Evolutionary conservation across 2,113 vertebrate species (phyloP).

Genomic region (Oxygymnocypris stewartii): DNA sequence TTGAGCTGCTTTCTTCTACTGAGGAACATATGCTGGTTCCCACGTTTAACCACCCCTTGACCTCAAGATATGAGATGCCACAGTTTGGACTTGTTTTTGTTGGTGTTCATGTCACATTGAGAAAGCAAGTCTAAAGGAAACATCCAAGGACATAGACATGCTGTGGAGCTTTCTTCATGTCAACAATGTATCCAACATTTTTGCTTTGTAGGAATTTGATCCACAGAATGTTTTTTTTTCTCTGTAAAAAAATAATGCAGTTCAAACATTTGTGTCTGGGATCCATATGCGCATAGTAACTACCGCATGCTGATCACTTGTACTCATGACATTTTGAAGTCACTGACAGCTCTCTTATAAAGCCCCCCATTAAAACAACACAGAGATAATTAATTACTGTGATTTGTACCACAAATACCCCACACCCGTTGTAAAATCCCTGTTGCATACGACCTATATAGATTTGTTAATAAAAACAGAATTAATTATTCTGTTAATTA

Average conservation of each 20-base stretch:
- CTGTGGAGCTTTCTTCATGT: neutral
- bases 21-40: conserved; percentile 8
- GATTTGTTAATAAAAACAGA: neutral
- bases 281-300: conserved; percentile 10
- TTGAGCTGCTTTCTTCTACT: neutral
- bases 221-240: neutral
- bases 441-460: neutral
- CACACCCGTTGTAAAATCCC: neutral
- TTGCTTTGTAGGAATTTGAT: conserved; percentile 1
- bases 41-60: conserved; percentile 50
- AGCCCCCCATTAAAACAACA: neutral
- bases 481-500: neutral
- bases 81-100: conserved; percentile 30
- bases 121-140: neutral
- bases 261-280: conserved; percentile 17
- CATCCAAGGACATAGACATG: neutral
- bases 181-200: neutral
- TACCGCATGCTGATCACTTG: neutral
- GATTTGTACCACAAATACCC: neutral
- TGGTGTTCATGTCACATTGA: conserved; percentile 36
- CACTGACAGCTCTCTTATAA: conserved; percentile 36
- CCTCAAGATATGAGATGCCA: conserved; percentile 18
- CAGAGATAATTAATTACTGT: neutral
- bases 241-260: neutral
- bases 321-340: conserved; percentile 5